A percentile compares a stretch with the other conserved stretches of the same genome.
phyloP scores from a whole-genome alignment of 92 coral and sea anemone genomes.

The Epizoanthus scotinus region DNA sequence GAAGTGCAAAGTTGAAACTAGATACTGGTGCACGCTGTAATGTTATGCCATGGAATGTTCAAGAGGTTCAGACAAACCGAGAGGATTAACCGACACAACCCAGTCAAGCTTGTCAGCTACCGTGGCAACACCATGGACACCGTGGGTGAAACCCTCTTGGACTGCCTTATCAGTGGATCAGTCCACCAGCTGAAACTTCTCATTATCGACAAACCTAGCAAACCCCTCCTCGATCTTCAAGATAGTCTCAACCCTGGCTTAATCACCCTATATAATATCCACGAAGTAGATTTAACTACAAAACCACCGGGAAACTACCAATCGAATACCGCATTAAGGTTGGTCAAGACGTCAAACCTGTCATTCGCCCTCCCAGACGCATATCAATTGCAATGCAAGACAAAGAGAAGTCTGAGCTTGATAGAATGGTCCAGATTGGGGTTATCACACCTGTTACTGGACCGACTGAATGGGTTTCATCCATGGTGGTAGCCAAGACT shows the following conservation, averaged over 20 bases:
- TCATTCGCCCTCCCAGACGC: constrained; percentile 43
- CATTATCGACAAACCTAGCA: constrained; percentile 17
- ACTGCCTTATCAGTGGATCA: constrained; percentile 16
- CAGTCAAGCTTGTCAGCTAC: constrained; percentile 29
- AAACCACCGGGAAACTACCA: constrained; percentile 30
- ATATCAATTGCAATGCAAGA: constrained; percentile 40
- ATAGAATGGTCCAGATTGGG: constrained; percentile 44
- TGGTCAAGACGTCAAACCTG: constrained; percentile 41
- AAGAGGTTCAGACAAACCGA: constrained; percentile 5
- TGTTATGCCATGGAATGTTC: constrained; percentile 35
- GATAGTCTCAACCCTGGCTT: not conserved
- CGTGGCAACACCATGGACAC: constrained; percentile 37
- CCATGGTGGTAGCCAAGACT: constrained; percentile 31
- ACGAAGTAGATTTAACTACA: constrained; percentile 1
- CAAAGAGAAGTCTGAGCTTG: constrained; percentile 43
- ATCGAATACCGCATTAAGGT: constrained; percentile 36
- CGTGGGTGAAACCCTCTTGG: not conserved
- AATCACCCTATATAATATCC: not conserved
- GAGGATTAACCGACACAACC: not conserved
- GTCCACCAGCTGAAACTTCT: constrained; percentile 16
- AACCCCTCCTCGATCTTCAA: not conserved
- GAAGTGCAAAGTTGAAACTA: constrained; percentile 34
- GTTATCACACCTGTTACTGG: no score
- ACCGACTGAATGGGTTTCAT: constrained; percentile 38
- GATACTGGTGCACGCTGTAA: constrained; percentile 49